These are phyloP conservation scores for Cartodere bifasciata DNA, from an alignment of 2,888 invertebrate genomes.

Conservation along the genomic window DNA sequence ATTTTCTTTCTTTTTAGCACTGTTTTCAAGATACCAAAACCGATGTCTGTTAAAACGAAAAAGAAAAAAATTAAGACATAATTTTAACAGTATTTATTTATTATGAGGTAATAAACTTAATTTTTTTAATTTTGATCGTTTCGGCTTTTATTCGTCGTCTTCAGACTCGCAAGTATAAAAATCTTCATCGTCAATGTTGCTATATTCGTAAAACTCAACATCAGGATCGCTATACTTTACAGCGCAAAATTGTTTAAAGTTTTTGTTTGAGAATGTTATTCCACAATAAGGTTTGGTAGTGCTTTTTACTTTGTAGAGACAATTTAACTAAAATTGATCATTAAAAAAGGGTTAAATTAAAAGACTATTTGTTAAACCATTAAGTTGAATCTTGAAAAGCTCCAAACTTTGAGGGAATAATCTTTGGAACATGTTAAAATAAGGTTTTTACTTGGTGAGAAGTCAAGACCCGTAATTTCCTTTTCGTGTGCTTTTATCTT, in stretches of 20 bases:
- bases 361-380: neutral
- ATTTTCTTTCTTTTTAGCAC: constrained; percentile 51
- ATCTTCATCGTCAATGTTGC: no score
- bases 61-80: constrained; percentile 64
- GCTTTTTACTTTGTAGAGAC: constrained; percentile 7
- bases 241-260: constrained; percentile 21
- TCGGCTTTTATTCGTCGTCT: no score
- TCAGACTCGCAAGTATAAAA: no score
- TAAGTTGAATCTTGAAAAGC: no score
- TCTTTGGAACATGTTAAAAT: constrained; percentile 21
- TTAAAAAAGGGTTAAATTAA: neutral
- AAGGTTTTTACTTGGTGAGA: constrained; percentile 16
- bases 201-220: constrained; percentile 18
- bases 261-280: constrained; percentile 19
- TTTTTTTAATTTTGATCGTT: no score
- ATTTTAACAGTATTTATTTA: constrained; percentile 12
- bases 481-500: constrained; percentile 18
- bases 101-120: no score
- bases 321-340: constrained; percentile 4
- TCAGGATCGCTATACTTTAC: constrained; percentile 16
- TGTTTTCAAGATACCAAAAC: constrained; percentile 80
- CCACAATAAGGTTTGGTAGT: constrained; percentile 16
- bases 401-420: constrained; percentile 20
- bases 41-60: constrained; percentile 62
- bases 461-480: constrained; percentile 21